phyloP scores from a whole-genome alignment of 2,888 invertebrate genomes.

The Morpho deidamia region DNA sequence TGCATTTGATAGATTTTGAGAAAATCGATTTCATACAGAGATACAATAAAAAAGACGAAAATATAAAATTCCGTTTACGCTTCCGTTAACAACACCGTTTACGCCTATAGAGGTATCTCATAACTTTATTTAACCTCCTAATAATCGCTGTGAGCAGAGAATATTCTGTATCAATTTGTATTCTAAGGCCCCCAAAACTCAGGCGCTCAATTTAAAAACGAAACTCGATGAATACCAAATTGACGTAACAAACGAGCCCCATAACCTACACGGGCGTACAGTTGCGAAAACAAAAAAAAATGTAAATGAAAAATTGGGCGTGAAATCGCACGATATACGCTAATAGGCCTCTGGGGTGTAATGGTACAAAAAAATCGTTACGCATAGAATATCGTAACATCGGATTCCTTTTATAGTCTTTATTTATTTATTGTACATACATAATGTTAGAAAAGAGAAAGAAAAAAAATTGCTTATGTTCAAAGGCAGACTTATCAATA shows the following conservation, averaged over 20 bases:
- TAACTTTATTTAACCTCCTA: no score
- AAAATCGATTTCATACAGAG: no score
- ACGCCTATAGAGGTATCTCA: no score
- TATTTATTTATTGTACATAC: no score
- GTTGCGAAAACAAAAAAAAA: conserved; percentile 22
- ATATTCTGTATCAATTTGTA: neutral
- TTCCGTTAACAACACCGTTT: no score
- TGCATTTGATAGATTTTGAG: no score
- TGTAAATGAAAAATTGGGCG: conserved; percentile 28
- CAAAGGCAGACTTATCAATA: no score
- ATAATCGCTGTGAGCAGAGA: neutral
- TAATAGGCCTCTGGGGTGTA: conserved; percentile 29
- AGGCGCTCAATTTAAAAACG: conserved; percentile 1
- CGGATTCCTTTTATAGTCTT: conserved; percentile 12
- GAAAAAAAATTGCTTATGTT: no score
- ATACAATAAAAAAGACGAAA: no score
- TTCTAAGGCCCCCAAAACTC: neutral
- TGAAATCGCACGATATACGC: conserved; percentile 28
- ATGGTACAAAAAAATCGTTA: conserved; percentile 18
- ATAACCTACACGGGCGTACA: conserved; percentile 10
- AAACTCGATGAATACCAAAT: conserved; percentile 8
- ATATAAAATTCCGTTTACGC: no score
- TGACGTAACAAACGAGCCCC: conserved; percentile 5
- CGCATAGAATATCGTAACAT: conserved; percentile 13
- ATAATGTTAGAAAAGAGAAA: no score